phyloP scores from a whole-genome alignment of 2,797 vertebrate species.

The Fundulus diaphanus region DNA sequence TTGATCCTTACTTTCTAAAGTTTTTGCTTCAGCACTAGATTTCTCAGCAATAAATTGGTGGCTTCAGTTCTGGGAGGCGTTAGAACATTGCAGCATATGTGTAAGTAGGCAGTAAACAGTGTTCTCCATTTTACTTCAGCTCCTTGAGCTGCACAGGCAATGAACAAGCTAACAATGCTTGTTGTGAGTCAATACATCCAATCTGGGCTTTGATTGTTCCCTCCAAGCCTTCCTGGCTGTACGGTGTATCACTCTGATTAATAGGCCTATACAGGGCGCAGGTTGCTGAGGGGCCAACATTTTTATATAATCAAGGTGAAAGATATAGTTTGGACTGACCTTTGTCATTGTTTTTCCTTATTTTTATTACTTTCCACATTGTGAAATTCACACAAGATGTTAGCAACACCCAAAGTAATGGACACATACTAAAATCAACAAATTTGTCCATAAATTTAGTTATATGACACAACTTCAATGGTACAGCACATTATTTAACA shows the following conservation, averaged over 20 bases:
- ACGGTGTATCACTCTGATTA: not conserved
- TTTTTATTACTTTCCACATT: no score
- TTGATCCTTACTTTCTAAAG: not conserved
- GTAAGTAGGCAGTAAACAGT: not conserved
- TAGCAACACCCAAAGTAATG: no score
- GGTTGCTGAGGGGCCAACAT: no score
- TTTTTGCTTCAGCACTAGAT: not conserved
- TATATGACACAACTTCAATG: no score
- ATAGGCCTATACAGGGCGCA: no score
- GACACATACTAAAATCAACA: no score
- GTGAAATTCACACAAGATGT: no score
- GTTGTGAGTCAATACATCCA: not conserved
- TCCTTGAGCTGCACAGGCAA: not conserved
- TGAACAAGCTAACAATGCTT: not conserved
- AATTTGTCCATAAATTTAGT: no score
- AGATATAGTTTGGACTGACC: no score
- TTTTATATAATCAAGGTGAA: no score
- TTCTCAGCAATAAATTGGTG: not conserved
- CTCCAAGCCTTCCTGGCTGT: not conserved
- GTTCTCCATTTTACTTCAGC: not conserved
- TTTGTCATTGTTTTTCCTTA: no score
- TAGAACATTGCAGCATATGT: not conserved
- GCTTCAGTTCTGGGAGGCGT: not conserved
- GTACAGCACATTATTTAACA: no score
- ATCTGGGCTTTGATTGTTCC: slow-evolving; percentile 6